Conservation (phyloP, 2,113 vertebrate genomes). For the Engystomops pustulosus region DNA sequence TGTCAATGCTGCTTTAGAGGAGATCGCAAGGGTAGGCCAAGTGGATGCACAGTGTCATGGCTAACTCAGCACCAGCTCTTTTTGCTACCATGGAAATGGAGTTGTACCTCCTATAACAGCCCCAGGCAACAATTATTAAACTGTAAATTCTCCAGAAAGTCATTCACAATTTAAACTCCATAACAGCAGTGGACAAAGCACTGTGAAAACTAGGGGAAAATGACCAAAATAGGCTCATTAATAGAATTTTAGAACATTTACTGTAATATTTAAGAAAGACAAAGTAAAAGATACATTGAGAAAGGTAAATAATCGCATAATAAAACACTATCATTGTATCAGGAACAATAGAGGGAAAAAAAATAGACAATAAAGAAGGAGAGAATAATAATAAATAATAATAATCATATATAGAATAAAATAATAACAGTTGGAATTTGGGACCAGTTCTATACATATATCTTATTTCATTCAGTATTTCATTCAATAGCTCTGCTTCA, state of each 20-base stretch:
- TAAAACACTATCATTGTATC: background rate
- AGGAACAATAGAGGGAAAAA: background rate
- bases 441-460: background rate
- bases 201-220: conserved; percentile 21
- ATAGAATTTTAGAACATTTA: background rate
- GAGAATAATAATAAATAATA: no score
- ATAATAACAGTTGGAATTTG: no score
- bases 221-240: background rate
- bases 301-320: background rate
- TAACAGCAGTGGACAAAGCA: background rate
- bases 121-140: conserved; percentile 43
- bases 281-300: background rate
- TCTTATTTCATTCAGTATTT: background rate
- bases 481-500: background rate
- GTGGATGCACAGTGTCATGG: conserved; percentile 32
- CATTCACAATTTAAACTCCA: conserved; percentile 20
- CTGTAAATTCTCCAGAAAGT: conserved; percentile 39
- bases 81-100: conserved; percentile 26
- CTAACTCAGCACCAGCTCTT: conserved; percentile 14
- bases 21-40: conserved; percentile 35
- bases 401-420: background rate
- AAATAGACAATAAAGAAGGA: background rate
- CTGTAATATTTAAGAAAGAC: background rate
- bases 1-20: conserved; percentile 39
- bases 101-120: conserved; percentile 11